phyloP scores from a whole-genome alignment of 2,888 invertebrate species.

The Cantharis rustica region DNA sequence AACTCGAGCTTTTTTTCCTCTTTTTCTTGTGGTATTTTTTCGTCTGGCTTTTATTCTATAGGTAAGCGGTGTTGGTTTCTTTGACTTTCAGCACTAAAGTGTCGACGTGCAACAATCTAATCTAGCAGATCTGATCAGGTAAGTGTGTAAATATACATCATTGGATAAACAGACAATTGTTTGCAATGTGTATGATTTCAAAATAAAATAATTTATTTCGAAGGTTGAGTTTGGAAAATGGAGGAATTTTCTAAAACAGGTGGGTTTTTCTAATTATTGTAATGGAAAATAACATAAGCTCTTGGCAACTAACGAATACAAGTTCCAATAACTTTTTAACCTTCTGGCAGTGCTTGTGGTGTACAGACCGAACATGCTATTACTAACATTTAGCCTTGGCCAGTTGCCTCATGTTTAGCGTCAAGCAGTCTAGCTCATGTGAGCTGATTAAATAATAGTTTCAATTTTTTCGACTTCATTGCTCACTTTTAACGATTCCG shows the following conservation, averaged over 20 bases:
- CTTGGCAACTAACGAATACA: conserved; percentile 15
- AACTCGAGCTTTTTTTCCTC: conserved; percentile 11
- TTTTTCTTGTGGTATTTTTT: conserved; percentile 20
- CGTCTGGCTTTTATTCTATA: conserved; percentile 11
- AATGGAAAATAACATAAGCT: conserved; percentile 2
- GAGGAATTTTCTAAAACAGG: neutral
- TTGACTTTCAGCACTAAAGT: conserved; percentile 16
- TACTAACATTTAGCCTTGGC: conserved; percentile 40
- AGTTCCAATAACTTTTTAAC: conserved; percentile 23
- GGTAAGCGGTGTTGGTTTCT: conserved; percentile 9
- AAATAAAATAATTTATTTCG: neutral
- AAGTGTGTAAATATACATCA: conserved; percentile 16
- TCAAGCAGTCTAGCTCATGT: conserved; percentile 38
- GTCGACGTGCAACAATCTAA: conserved; percentile 28
- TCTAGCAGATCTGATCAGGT: conserved; percentile 22
- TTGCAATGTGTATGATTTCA: neutral
- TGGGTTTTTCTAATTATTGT: neutral
- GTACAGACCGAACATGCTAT: conserved; percentile 20
- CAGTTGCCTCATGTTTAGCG: conserved; percentile 36
- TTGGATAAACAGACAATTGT: neutral
- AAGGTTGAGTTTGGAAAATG: neutral
- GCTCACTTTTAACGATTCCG: neutral
- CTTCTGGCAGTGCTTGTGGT: conserved; percentile 23
- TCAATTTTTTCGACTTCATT: neutral
- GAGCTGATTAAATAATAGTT: neutral